Evolutionary conservation across 2,888 invertebrate genomes (phyloP).

Genomic region (Cheiracanthium punctorium): DNA sequence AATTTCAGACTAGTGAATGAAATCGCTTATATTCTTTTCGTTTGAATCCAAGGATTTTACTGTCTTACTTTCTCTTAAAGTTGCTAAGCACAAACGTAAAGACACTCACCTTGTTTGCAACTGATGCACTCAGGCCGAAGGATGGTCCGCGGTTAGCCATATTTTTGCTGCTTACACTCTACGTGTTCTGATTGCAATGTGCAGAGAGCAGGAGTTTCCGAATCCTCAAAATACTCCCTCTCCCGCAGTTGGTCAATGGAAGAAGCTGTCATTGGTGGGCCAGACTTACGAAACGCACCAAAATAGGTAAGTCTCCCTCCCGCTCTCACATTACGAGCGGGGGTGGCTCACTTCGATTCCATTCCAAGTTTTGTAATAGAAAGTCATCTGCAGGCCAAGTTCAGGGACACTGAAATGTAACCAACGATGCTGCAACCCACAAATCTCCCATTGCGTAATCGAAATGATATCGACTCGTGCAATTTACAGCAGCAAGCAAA

Average conservation of each 20-base stretch:
- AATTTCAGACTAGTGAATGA: no score
- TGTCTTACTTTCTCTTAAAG: no score
- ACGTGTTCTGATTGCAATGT: slow-evolving; percentile 45
- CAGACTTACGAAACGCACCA: slow-evolving; percentile 50
- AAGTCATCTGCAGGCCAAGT: slow-evolving; percentile 20
- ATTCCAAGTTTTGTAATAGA: slow-evolving; percentile 12
- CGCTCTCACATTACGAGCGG: slow-evolving; percentile 67
- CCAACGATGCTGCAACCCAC: neutral
- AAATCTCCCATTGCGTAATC: neutral
- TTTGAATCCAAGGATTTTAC: no score
- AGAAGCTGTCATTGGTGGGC: slow-evolving; percentile 48
- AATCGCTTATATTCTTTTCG: no score
- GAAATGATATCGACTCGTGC: neutral
- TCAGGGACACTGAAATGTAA: slow-evolving; percentile 2
- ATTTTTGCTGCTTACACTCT: slow-evolving; percentile 41
- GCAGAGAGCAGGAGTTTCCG: slow-evolving; percentile 16
- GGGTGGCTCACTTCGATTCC: slow-evolving; percentile 37
- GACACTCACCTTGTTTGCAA: slow-evolving; percentile 72
- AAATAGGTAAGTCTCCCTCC: slow-evolving; percentile 59
- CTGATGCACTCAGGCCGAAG: slow-evolving; percentile 73
- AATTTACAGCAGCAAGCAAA: neutral
- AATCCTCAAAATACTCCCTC: slow-evolving; percentile 62
- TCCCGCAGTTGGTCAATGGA: slow-evolving; percentile 56
- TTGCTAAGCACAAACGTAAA: neutral
- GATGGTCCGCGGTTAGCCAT: slow-evolving; percentile 73